phyloP scores from a whole-genome alignment of 2,888 invertebrate genomes.

The Nephrocerus scutellatus region DNA sequence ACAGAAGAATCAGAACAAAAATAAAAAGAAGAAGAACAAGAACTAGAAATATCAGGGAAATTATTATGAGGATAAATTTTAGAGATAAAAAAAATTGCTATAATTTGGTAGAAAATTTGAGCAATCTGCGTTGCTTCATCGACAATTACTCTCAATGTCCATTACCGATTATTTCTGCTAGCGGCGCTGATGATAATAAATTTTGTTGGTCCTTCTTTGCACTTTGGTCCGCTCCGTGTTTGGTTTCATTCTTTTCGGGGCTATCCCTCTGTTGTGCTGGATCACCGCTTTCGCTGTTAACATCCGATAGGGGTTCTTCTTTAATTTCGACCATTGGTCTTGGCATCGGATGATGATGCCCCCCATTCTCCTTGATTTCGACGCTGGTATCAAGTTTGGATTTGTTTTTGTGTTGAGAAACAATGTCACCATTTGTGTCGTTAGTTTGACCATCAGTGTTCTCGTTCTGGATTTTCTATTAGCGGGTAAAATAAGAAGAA shows the following conservation, averaged over 20 bases:
- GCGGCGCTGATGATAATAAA: conserved; percentile 8
- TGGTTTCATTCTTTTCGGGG: background rate
- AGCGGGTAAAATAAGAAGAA: no score
- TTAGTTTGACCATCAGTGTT: no score
- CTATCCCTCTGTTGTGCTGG: conserved; percentile 3
- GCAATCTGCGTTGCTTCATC: no score
- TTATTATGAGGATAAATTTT: no score
- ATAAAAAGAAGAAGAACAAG: no score
- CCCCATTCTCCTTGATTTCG: conserved; percentile 19
- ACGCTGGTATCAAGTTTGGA: conserved; percentile 9
- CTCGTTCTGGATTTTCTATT: no score
- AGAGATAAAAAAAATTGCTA: no score
- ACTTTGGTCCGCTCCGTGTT: conserved; percentile 14
- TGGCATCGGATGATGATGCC: conserved; percentile 13
- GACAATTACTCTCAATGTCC: conserved; percentile 30
- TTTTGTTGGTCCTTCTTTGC: conserved; percentile 7
- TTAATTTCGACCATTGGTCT: conserved; percentile 20
- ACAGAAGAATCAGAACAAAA: no score
- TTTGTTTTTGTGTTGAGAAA: background rate
- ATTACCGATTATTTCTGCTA: conserved; percentile 33
- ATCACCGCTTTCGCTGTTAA: no score
- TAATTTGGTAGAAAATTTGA: no score
- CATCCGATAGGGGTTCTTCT: conserved; percentile 13
- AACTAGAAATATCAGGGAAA: no score
- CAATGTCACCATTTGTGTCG: no score